These are phyloP conservation scores for Platycheirus rosarum DNA, from an alignment of 2,888 invertebrate genomes.

Conservation along the genomic window DNA sequence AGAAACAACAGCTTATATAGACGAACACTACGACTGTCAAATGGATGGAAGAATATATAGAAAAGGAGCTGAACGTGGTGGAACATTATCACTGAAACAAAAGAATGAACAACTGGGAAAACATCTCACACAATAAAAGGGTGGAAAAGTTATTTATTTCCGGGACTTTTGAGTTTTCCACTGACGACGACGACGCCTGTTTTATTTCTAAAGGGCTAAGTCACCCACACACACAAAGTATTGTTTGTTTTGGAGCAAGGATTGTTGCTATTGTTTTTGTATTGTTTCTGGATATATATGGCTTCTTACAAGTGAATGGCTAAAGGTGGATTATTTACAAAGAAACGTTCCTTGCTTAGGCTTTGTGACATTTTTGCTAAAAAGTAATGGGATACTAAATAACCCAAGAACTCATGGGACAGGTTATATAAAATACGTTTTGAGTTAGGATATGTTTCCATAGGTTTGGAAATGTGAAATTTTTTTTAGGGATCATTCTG, in stretches of 20 bases:
- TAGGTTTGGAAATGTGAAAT: neutral
- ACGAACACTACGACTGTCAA: slow-evolving; percentile 17
- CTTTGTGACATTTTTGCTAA: slow-evolving; percentile 23
- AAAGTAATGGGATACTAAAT: slow-evolving; percentile 1
- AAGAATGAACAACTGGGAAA: slow-evolving; percentile 24
- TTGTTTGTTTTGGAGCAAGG: slow-evolving; percentile 15
- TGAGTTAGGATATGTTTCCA: slow-evolving; percentile 29
- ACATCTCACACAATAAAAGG: slow-evolving; percentile 22
- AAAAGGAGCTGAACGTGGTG: slow-evolving; percentile 29
- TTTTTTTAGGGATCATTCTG: neutral
- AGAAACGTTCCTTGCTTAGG: slow-evolving; percentile 12
- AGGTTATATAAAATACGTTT: slow-evolving; percentile 18
- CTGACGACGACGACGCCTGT: slow-evolving; percentile 30
- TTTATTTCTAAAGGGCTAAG: slow-evolving; percentile 39
- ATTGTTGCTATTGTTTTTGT: slow-evolving; percentile 26
- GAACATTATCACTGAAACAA: slow-evolving; percentile 50
- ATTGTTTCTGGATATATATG: slow-evolving; percentile 25
- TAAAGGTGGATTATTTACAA: slow-evolving; percentile 51
- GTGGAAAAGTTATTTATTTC: slow-evolving; percentile 59
- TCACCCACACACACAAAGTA: slow-evolving; percentile 21
- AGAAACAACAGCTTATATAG: neutral
- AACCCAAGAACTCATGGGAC: neutral
- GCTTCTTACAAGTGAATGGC: slow-evolving; percentile 18
- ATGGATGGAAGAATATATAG: slow-evolving; percentile 23
- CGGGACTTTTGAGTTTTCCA: slow-evolving; percentile 41